These are phyloP conservation scores for Cladopsammia gracilis DNA, from an alignment of 64 coral and sea anemone genomes.

Conservation along the genomic window DNA sequence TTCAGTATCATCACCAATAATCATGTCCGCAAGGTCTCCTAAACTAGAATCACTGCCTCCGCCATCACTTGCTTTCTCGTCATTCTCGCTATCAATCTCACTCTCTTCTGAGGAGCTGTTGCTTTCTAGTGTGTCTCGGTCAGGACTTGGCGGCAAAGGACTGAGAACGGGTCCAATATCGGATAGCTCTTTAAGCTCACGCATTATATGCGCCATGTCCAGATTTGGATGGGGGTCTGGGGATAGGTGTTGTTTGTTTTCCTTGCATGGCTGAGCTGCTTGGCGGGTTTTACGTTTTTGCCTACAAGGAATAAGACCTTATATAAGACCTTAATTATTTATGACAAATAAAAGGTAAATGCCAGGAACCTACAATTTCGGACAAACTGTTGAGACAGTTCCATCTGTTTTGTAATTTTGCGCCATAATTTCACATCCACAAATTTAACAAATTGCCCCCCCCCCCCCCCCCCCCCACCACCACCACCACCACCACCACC, in stretches of 20 bases:
- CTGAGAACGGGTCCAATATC: slow-evolving; percentile 12
- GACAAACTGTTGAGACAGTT: too few species aligned
- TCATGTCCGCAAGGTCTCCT: slow-evolving; percentile 28
- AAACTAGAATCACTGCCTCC: slow-evolving; percentile 18
- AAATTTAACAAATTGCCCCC: too few species aligned
- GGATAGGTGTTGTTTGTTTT: neutral
- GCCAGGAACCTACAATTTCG: too few species aligned
- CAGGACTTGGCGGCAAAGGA: neutral
- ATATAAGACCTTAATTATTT: too few species aligned
- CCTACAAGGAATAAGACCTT: neutral
- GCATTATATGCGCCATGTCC: neutral
- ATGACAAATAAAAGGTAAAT: too few species aligned
- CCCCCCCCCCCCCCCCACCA: too few species aligned
- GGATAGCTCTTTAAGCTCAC: neutral
- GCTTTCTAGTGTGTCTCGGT: neutral
- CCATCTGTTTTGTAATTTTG: too few species aligned
- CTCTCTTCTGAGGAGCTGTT: slow-evolving; percentile 9
- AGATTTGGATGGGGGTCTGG: neutral
- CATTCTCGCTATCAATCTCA: slow-evolving; percentile 11
- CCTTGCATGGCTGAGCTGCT: neutral
- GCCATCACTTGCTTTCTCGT: neutral
- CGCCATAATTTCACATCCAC: too few species aligned
- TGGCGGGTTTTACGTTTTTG: neutral
- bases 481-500: too few species aligned
- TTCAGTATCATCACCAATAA: neutral